Evolutionary conservation across 2,797 vertebrate species (phyloP).

Genomic region (Lerista edwardsae): DNA sequence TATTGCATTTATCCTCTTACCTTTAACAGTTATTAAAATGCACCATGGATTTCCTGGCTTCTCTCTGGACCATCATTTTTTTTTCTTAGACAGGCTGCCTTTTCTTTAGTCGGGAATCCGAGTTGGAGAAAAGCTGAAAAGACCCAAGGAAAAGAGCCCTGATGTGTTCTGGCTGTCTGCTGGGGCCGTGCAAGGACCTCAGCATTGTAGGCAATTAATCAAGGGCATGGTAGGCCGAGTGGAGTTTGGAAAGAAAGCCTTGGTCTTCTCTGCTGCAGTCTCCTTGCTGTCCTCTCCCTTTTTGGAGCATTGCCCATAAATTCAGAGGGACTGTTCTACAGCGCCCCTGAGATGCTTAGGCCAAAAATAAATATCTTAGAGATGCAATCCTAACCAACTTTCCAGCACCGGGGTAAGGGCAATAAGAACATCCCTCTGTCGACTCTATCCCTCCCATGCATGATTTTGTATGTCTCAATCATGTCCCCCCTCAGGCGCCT

Average conservation of each 20-base stretch:
- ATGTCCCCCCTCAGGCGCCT: no score
- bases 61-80: slow-evolving; percentile 41
- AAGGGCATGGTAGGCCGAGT: not conserved
- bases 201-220: not conserved
- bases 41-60: slow-evolving; percentile 50
- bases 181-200: not conserved
- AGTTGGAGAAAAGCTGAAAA: not conserved
- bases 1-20: slow-evolving; percentile 74
- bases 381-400: no score
- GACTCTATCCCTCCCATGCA: no score
- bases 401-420: no score
- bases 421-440: no score
- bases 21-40: slow-evolving; percentile 73
- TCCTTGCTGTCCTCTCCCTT: not conserved
- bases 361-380: no score
- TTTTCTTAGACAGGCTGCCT: not conserved
- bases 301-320: not conserved
- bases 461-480: no score
- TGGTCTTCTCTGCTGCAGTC: not conserved
- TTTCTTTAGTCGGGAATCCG: slow-evolving; percentile 30
- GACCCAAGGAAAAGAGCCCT: not conserved
- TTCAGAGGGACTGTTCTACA: not conserved
- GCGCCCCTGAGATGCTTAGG: not conserved
- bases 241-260: not conserved
- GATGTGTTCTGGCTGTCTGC: not conserved